A percentile compares a stretch with the other conserved stretches of the same genome.
Evolutionary conservation across 2,113 vertebrate genomes (phyloP).

Genomic region (Nothobranchius furzeri): DNA sequence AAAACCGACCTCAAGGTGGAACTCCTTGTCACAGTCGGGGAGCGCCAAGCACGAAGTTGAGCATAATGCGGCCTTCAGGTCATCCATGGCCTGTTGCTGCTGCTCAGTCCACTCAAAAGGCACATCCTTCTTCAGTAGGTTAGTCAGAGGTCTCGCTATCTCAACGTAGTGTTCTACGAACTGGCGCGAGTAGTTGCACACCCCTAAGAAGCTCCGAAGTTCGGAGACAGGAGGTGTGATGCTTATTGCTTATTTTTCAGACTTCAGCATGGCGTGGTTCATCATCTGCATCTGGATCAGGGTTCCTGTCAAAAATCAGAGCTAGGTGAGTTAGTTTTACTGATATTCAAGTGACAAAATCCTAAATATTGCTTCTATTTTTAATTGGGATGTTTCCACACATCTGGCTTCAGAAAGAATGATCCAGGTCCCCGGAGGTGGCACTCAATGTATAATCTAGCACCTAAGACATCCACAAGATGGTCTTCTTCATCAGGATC

Average conservation of each 20-base stretch:
- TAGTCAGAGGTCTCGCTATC: too few species aligned
- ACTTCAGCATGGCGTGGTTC: slow-evolving; percentile 55
- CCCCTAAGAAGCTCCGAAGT: too few species aligned
- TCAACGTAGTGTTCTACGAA: too few species aligned
- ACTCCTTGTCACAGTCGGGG: too few species aligned
- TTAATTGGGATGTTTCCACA: neutral
- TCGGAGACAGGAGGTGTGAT: too few species aligned
- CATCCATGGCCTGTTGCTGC: too few species aligned
- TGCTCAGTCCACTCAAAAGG: too few species aligned
- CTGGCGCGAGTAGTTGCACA: too few species aligned
- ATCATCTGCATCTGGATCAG: slow-evolving; percentile 42
- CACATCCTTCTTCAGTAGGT: too few species aligned
- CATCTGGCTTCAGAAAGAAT: slow-evolving; percentile 38
- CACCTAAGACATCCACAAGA: slow-evolving; percentile 24
- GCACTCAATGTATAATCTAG: slow-evolving; percentile 70
- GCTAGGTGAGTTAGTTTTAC: slow-evolving; percentile 46
- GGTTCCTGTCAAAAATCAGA: slow-evolving; percentile 55
- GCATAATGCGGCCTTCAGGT: too few species aligned
- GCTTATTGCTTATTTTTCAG: slow-evolving; percentile 33
- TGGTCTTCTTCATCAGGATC: slow-evolving; percentile 24
- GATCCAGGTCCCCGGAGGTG: slow-evolving; percentile 56
- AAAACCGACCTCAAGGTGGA: too few species aligned
- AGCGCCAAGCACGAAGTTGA: too few species aligned
- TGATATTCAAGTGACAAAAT: neutral
- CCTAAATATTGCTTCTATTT: neutral